phyloP scores from a whole-genome alignment of 2,113 vertebrate species.

The Eulemur macaco region DNA sequence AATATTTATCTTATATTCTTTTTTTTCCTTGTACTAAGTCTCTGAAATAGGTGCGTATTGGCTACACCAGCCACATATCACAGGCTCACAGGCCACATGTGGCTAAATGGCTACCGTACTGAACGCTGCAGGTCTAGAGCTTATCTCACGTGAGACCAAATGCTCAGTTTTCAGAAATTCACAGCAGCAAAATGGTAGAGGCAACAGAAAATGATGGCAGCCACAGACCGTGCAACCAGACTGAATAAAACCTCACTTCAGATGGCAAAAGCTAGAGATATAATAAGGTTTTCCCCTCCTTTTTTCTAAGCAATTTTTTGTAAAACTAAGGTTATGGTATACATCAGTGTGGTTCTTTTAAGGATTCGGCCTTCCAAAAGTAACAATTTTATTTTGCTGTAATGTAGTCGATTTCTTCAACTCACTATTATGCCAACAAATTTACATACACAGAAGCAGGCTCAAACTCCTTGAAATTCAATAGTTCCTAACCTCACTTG shows the following conservation, averaged over 20 bases:
- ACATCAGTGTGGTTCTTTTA: neutral
- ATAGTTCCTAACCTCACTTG: neutral
- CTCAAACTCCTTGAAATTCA: neutral
- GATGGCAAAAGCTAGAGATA: neutral
- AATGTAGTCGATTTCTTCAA: neutral
- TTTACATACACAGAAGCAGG: neutral
- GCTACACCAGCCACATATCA: accelerated
- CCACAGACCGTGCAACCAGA: neutral
- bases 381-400: neutral
- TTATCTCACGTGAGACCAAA: neutral
- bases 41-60: neutral
- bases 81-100: neutral
- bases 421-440: neutral
- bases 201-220: neutral
- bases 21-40: neutral
- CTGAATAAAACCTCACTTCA: neutral
- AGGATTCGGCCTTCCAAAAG: neutral
- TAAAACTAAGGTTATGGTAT: neutral
- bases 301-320: neutral
- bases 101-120: neutral
- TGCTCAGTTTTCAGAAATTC: neutral
- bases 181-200: neutral
- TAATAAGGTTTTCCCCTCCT: neutral
- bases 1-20: neutral
- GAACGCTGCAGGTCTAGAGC: neutral